Conservation (phyloP, 1,140 invertebrate species). For the Plodia interpunctella region DNA sequence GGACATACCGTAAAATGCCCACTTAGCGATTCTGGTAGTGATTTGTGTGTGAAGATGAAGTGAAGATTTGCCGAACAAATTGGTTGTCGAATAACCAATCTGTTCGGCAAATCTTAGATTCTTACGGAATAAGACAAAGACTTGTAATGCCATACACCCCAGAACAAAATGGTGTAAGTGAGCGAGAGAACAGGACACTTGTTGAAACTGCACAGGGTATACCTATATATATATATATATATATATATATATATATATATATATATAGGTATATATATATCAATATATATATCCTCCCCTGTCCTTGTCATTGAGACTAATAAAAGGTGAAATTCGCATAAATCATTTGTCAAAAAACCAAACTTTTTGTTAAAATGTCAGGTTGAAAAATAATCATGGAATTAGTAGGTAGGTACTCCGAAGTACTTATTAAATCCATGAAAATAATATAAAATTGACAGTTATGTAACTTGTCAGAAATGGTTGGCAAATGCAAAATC, state of each 20-base stretch:
- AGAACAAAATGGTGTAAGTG: conserved; percentile 8
- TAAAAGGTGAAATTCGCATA: too few relatives aligned
- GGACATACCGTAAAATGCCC: conserved; percentile 6
- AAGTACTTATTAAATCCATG: neutral
- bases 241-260: too few relatives aligned
- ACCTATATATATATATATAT: too few relatives aligned
- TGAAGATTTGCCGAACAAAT: too few relatives aligned
- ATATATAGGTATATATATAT: too few relatives aligned
- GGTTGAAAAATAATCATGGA: too few relatives aligned
- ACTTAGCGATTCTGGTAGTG: conserved; percentile 7
- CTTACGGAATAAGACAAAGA: neutral
- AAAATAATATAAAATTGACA: neutral
- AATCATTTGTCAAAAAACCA: too few relatives aligned
- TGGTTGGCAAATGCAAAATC: neutral
- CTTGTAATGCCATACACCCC: neutral
- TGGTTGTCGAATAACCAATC: conserved; percentile 4
- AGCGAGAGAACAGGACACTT: conserved; percentile 6
- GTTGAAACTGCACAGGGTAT: conserved; percentile 8
- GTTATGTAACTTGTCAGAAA: neutral
- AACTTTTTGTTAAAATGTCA: too few relatives aligned
- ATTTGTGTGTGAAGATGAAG: too few relatives aligned
- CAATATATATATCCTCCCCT: too few relatives aligned
- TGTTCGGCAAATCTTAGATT: neutral
- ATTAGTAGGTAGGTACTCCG: neutral
- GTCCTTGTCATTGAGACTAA: too few relatives aligned